phyloP scores from a whole-genome alignment of 2,113 vertebrate species.

The Salminus brasiliensis region DNA sequence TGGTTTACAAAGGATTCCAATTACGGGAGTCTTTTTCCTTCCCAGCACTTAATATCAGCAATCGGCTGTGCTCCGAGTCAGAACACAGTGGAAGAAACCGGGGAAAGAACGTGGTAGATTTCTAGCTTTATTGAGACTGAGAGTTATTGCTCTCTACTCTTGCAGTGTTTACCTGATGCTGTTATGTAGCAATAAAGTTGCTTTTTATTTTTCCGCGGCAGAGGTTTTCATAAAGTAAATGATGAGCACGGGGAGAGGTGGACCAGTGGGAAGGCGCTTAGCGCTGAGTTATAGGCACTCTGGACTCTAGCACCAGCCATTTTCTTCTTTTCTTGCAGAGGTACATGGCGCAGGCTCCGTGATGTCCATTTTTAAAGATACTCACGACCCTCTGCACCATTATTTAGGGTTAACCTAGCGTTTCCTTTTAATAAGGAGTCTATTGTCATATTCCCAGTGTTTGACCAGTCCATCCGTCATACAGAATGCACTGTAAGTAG shows the following conservation, averaged over 20 bases:
- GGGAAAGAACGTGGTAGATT: conserved; percentile 37
- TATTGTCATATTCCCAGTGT: neutral
- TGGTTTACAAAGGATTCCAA: conserved; percentile 34
- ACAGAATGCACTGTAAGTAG: neutral
- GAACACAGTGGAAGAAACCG: conserved; percentile 1
- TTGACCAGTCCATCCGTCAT: neutral
- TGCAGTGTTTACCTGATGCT: conserved; percentile 46
- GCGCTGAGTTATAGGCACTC: conserved; percentile 44
- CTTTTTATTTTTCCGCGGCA: conserved; percentile 50
- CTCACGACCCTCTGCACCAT: neutral
- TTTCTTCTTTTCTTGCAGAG: conserved; percentile 30
- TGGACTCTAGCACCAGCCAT: conserved; percentile 27
- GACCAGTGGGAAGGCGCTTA: conserved; percentile 38
- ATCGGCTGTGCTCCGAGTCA: conserved; percentile 26
- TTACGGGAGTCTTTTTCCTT: conserved; percentile 19
- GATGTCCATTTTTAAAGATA: neutral
- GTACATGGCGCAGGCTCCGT: neutral
- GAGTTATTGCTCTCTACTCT: conserved; percentile 44
- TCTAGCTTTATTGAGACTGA: conserved; percentile 44
- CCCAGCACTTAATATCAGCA: conserved; percentile 2
- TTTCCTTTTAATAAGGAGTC: neutral
- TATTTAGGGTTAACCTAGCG: neutral
- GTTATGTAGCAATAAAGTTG: conserved; percentile 48
- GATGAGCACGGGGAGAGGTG: conserved; percentile 28
- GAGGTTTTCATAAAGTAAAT: conserved; percentile 49